A percentile compares a stretch with the other conserved stretches of the same genome.
Conservation (phyloP, 2,888 invertebrate species). For the Orchesellides sinensis region DNA sequence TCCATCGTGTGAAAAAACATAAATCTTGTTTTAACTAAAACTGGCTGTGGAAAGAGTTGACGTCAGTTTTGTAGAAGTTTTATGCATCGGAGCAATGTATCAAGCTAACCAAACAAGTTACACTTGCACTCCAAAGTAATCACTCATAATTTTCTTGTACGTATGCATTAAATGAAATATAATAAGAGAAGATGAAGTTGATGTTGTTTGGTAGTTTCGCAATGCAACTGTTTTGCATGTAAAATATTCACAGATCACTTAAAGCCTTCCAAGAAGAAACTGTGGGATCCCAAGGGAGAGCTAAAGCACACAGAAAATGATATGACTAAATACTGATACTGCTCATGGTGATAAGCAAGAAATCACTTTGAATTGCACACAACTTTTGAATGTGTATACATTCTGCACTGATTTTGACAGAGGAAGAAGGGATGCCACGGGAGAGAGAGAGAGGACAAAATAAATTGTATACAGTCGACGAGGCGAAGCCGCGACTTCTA, state of each 20-base stretch:
- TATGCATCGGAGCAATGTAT: background rate
- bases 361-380: slow-evolving; percentile 5
- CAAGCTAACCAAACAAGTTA: background rate
- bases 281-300: background rate
- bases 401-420: slow-evolving; percentile 52
- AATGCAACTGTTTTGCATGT: background rate
- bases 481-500: slow-evolving; percentile 61
- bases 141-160: slow-evolving; percentile 14
- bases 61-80: slow-evolving; percentile 18
- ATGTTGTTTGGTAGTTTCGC: slow-evolving; percentile 6
- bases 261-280: background rate
- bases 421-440: background rate
- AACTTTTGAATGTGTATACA: slow-evolving; percentile 19
- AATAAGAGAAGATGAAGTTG: slow-evolving; percentile 35
- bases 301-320: background rate
- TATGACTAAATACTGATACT: background rate
- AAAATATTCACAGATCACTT: slow-evolving; percentile 56
- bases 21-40: slow-evolving; percentile 51
- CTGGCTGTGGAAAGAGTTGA: background rate
- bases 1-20: slow-evolving; percentile 61
- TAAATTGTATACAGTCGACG: slow-evolving; percentile 50
- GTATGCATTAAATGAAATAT: slow-evolving; percentile 37
- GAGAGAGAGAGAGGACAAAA: slow-evolving; percentile 36
- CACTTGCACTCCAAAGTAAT: slow-evolving; percentile 10
- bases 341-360: slow-evolving; percentile 4